A percentile compares a stretch with the other conserved stretches of the same genome.
phyloP scores from a whole-genome alignment of 2,797 vertebrate genomes.

The Fistularia tabacaria region DNA sequence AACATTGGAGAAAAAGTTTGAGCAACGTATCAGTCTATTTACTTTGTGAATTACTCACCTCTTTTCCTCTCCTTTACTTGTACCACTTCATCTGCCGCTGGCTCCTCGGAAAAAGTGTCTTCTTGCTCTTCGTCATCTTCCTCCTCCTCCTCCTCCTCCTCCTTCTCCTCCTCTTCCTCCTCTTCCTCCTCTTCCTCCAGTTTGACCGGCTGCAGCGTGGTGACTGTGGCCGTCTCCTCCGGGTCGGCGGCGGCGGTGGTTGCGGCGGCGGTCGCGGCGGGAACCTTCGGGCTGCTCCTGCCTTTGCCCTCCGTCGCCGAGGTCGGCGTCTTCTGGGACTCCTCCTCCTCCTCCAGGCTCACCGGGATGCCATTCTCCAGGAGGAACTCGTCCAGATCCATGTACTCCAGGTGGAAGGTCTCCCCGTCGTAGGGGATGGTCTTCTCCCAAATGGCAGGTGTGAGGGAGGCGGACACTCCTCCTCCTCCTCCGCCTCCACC shows the following conservation, averaged over 20 bases:
- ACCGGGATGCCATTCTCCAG: conserved; percentile 94
- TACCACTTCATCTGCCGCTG: conserved; percentile 13
- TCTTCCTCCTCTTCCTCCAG: conserved; percentile 49
- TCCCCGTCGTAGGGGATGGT: conserved; percentile 97
- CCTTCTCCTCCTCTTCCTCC: conserved; percentile 19
- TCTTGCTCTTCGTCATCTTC: conserved; percentile 35
- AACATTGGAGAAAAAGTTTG: neutral
- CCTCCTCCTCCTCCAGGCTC: conserved; percentile 78
- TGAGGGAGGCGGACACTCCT: conserved; percentile 91
- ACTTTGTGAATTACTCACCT: conserved; percentile 39
- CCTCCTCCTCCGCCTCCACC: conserved; percentile 48
- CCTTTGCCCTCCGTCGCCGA: conserved; percentile 74
- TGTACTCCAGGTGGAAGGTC: conserved; percentile 97
- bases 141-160: conserved; percentile 30
- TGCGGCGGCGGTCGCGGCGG: conserved; percentile 6
- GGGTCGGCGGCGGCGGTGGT: conserved; percentile 34
- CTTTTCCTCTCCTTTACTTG: conserved; percentile 42
- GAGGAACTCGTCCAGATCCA: conserved; percentile 98
- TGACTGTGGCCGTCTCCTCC: conserved; percentile 52
- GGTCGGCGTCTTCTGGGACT: conserved; percentile 67
- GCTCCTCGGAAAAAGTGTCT: conserved; percentile 34
- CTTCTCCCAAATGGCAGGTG: conserved; percentile 97
- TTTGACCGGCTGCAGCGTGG: conserved; percentile 79
- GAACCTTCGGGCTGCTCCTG: conserved; percentile 61
- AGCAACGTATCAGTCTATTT: neutral